These are phyloP conservation scores for Byasa hedistus DNA, from an alignment of 2,888 invertebrate species.

Conservation along the genomic window DNA sequence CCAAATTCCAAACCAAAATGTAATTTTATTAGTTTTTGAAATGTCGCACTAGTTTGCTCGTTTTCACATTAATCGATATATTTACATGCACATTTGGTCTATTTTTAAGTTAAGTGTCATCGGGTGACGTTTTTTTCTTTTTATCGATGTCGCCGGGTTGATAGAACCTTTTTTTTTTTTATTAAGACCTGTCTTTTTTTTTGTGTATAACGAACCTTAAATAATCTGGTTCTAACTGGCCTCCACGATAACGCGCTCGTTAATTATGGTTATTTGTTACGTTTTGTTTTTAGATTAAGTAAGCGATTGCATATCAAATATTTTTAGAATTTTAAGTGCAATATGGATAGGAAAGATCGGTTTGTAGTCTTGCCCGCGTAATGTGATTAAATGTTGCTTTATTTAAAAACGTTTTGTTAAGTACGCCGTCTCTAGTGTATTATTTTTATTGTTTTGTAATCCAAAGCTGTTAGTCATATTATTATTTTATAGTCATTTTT, in stretches of 20 bases:
- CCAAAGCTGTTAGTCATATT: conserved; percentile 51
- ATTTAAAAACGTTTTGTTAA: conserved; percentile 29
- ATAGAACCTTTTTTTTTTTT: not conserved
- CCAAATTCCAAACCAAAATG: conserved; percentile 59
- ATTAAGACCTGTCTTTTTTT: conserved; percentile 2
- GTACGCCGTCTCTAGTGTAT: conserved; percentile 1
- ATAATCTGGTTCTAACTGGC: not conserved
- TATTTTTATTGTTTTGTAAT: conserved; percentile 38
- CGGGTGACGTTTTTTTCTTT: conserved; percentile 1
- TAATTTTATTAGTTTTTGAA: conserved; percentile 31
- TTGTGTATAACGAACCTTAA: not conserved
- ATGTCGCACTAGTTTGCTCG: conserved; percentile 6
- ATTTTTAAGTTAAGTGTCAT: not conserved
- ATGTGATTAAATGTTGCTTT: conserved; percentile 48
- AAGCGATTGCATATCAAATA: conserved; percentile 63
- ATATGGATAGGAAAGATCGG: conserved; percentile 52
- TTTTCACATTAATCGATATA: conserved; percentile 6
- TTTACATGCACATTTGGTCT: not conserved
- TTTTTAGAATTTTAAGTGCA: conserved; percentile 58
- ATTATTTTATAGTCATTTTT: conserved; percentile 21
- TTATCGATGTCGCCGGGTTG: not conserved
- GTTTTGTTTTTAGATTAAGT: conserved; percentile 45
- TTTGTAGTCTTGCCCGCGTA: conserved; percentile 54
- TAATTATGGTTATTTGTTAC: conserved; percentile 33
- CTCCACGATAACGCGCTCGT: not conserved